Base-by-base conservation (phyloP, 1,140 invertebrate species). In the Drosophila kurseongensis region DNA sequence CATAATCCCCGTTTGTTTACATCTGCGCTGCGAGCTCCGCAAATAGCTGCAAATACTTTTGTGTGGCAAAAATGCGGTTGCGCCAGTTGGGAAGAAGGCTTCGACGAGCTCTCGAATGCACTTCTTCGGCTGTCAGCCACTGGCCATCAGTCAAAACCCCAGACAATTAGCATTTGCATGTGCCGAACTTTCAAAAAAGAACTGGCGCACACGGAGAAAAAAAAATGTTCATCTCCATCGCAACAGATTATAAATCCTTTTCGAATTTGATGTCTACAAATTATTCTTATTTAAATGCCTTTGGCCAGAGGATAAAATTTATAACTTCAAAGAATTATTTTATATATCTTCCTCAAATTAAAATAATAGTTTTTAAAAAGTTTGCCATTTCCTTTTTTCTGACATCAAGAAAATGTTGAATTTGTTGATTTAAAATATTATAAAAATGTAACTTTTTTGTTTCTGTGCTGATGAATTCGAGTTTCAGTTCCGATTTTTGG, bases 131-230 rank as follows among this genome's bases (percentile, higher is more conserved):
- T 71, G 72, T 47, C 57, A 45, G 48, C 50, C 35, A 50, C 73
- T 79, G 75, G 68, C 52, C 79, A 81, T 81, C 78, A 82, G 74
- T 82, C 79, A 82, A 74, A 74, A 51, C 79, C 51, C 29, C 72
- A 27, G 68, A 72, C 68, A 82, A 82, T 82, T 82, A 82, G 74
- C 79, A 81, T 81, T 81, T 81, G 78, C 78, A 77, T 81, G 78
- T 72, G 60, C 66, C 68, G 58, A 73, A 82, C 79, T 82, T 82
- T 82, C 79, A 82, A 82, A 82, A 58, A 71, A 69, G 65, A 68
- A 68, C 47, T 51, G 14, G 35, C 61, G n/a, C 61, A 66, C 65
- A 66, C 62, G 29, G 38, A 52, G 16, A 69, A 14, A 71, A 50
- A 16, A 9, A 0, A 6, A 8, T 32, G 7, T 23, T 23, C 18